phyloP scores from a whole-genome alignment of 2,113 vertebrate species.

The Dryoscopus gambensis region DNA sequence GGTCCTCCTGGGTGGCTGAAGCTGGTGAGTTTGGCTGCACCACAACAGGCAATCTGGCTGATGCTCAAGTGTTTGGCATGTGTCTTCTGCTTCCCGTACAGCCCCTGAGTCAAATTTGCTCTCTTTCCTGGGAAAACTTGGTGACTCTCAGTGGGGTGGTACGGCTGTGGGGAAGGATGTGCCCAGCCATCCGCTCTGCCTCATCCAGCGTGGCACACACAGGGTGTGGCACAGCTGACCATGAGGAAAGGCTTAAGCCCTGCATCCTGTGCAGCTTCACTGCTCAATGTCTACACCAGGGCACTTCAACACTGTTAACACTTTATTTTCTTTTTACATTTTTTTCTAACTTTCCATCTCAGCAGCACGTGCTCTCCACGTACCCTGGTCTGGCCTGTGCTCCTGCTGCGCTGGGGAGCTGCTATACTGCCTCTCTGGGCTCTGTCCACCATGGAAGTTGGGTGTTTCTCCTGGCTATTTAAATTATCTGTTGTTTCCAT shows the following conservation, averaged over 20 bases:
- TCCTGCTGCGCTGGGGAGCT: background rate
- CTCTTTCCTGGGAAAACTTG: background rate
- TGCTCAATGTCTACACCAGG: background rate
- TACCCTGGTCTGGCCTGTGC: background rate
- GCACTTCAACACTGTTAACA: background rate
- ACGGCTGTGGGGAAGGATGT: background rate
- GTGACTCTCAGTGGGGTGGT: background rate
- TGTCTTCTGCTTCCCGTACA: background rate
- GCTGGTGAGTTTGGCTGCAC: background rate
- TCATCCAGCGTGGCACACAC: rapidly evolving
- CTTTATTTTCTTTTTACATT: background rate
- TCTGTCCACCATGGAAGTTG: background rate
- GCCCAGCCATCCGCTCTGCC: background rate
- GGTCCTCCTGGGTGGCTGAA: background rate
- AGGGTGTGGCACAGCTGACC: rapidly evolving
- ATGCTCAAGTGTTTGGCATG: background rate
- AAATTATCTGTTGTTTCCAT: constrained; percentile 14
- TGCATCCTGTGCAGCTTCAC: background rate
- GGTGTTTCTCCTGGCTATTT: background rate
- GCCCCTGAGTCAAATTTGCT: background rate
- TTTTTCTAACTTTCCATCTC: background rate
- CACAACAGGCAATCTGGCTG: background rate
- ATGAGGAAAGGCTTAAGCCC: background rate
- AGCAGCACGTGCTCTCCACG: rapidly evolving
- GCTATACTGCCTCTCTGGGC: background rate